Conservation (phyloP, 2,113 vertebrate species). For the Sylvicapra grimmia region DNA sequence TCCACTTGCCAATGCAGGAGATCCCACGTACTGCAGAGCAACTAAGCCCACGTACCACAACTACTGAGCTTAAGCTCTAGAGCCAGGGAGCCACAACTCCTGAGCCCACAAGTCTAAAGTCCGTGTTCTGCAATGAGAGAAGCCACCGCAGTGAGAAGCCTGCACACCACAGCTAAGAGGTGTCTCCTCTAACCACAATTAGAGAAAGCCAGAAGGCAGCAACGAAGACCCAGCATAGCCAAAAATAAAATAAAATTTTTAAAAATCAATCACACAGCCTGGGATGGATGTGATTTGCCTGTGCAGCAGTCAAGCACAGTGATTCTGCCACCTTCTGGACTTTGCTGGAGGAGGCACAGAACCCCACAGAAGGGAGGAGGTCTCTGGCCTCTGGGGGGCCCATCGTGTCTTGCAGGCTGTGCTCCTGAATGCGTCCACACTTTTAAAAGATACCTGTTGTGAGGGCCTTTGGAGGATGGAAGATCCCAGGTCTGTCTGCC, state of each 20-base stretch:
- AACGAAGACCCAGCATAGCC: background rate
- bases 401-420: no score
- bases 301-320: no score
- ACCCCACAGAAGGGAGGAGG: fast-evolving
- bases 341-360: background rate
- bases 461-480: background rate
- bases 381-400: background rate
- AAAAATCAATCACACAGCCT: no score
- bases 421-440: background rate
- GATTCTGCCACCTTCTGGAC: background rate
- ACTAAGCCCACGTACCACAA: background rate
- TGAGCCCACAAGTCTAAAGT: background rate
- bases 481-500: background rate
- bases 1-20: background rate
- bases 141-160: background rate
- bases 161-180: background rate
- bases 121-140: background rate
- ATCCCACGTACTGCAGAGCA: background rate
- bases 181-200: background rate
- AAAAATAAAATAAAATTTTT: background rate
- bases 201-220: background rate
- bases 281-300: background rate
- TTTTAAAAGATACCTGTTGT: background rate
- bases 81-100: background rate
- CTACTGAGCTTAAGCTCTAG: background rate